Evolutionary conservation across 2,888 invertebrate species (phyloP), one percentile per base, ranked within the genome.

Genomic region (Meiosimyza decipiens): DNA sequence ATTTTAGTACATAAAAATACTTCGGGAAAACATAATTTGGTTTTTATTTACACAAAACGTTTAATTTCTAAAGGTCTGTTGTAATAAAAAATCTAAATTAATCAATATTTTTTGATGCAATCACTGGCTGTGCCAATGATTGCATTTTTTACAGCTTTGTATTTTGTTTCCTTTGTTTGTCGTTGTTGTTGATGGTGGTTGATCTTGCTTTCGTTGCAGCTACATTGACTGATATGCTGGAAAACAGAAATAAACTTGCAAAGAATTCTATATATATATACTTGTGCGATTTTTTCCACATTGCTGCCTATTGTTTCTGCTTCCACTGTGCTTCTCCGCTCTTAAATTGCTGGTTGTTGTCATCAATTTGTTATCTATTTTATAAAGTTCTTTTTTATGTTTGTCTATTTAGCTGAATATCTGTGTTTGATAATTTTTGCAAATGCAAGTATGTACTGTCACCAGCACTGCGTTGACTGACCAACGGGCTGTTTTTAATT

Each of bases 111-210:
- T 40, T 40, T 7, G 40, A 40, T 40, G 5, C 1, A 40, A 9
- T 40, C 40, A 2, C 40, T 22, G 22, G 5, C 40, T 6, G 9
- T 40, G 2, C 40, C 40, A 40, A 7, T 40, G 40, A 6, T 9
- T 40, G 40, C 1, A 40, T 40, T 40, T 40, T 9, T 40, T 40
- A 7, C 40, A 40, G 40, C 40, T 40, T 40, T 40, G 40, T 6
- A 40, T 40, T 40, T 6, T 5, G 40, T 40, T 9, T 40, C 9
- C 40, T 40, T 40, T 40, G 40, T 40, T 40, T 40, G 40, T 9
- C 60, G 60, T 49, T 47, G 49, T 18, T 18, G 16, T 63, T 63
- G 49, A 63, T 63, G 63, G 63, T 63, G 63, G 63, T 47, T 63
- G 63, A 63, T 63, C 63, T 63, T 63, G 63, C 62, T 40, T 62